Percentiles rank a stretch among this genome's conserved stretches.
phyloP scores from a whole-genome alignment of 2,888 invertebrate genomes.

The Boloria euphrosyne region DNA sequence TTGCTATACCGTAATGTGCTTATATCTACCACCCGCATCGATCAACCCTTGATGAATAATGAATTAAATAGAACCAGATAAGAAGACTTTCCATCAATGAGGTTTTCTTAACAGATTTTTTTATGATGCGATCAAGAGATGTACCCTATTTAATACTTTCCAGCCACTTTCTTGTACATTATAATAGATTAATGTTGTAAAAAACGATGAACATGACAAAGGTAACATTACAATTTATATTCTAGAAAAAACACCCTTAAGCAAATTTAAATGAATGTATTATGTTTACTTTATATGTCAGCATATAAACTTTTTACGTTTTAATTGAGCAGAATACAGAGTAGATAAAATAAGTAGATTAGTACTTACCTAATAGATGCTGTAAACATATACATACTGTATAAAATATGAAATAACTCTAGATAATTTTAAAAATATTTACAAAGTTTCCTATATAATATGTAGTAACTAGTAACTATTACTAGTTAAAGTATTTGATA shows the following conservation, averaged over 20 bases:
- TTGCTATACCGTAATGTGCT: slow-evolving; percentile 45
- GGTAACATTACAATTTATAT: slow-evolving; percentile 23
- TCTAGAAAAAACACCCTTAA: slow-evolving; percentile 17
- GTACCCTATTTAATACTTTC: slow-evolving; percentile 12
- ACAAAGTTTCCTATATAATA: too few species aligned
- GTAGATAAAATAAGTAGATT: too few species aligned
- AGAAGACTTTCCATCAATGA: slow-evolving; percentile 42
- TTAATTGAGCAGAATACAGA: background rate
- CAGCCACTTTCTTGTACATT: slow-evolving; percentile 16
- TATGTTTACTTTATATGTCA: background rate
- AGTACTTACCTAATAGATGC: too few species aligned
- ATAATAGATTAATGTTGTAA: slow-evolving; percentile 16
- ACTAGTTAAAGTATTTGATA: too few species aligned
- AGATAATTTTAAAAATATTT: too few species aligned
- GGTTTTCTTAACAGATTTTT: slow-evolving; percentile 32
- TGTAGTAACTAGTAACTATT: too few species aligned
- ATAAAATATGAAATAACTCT: too few species aligned
- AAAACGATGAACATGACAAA: slow-evolving; percentile 16
- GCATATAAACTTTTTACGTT: background rate
- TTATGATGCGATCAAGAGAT: background rate
- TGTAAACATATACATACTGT: too few species aligned
- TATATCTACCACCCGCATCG: slow-evolving; percentile 50
- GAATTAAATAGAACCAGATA: slow-evolving; percentile 46
- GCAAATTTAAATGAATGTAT: background rate
- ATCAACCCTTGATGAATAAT: slow-evolving; percentile 49